Evolutionary conservation across 2,888 invertebrate genomes (phyloP), one percentile per base, ranked within the genome.

Genomic region (Cerastis rubricosa): DNA sequence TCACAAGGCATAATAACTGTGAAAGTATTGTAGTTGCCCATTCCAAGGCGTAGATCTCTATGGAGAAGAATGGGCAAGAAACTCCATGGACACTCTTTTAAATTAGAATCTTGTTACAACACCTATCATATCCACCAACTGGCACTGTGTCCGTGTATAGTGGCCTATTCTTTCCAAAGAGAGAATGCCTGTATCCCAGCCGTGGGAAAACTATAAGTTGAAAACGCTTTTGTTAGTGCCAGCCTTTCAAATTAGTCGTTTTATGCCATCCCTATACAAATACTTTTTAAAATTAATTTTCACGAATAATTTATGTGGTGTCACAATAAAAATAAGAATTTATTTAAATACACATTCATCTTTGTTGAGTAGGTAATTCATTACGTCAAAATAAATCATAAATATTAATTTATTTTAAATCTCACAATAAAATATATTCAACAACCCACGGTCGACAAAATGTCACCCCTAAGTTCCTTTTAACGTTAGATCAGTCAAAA

Each of bases 401-500:
- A 66, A 73, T 11, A 25, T 59, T 22, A 71, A 79, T 80, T 40
- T 12, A 45, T 51, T 73, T 80, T 80, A 73, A 67, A 76, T 70
- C 35, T 49, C 54, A 57, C 5, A 67, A 43, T 45, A 67, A 81
- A 76, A 71, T 49, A 57, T 35, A 25, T 81, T 75, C 65, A 69
- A 67, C 70, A 43, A 47, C 0, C 12, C 45, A 7, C 66, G 70
- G 59, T 61, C 70, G 29, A 35, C n/a, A 51, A 76, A 81, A 81
- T 70, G 71, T 82, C 69, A 78, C 67, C 64, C 64, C 66, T 69
- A 64, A 63, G 51, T 59, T 76, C 19, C 35, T 19, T 67, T 69
- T 51, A 57, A 67, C 73, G 49, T 73, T 73, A 70, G 43, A 83
- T 83, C 83, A 81, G 35, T 83, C 66, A 83, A 70, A 83, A 73